Evolutionary conservation across 2,888 invertebrate species (phyloP).

Genomic region (Lepas anatifera): DNA sequence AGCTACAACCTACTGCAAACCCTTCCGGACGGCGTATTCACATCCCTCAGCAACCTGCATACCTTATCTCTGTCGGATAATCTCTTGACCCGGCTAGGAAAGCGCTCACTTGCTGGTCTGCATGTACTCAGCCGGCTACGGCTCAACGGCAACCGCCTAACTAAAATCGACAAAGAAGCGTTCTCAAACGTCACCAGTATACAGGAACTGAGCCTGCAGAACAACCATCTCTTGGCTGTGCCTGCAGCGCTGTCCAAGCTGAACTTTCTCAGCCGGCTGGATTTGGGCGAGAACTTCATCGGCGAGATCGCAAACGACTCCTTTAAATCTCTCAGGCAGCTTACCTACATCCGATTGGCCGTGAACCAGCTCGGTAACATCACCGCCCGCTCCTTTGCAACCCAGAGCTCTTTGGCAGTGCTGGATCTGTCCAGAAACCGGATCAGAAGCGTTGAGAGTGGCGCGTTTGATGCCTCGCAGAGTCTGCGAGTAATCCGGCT

Average conservation of each 20-base stretch:
- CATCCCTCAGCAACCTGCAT: slow-evolving; percentile 83
- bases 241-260: slow-evolving; percentile 72
- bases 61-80: slow-evolving; percentile 76
- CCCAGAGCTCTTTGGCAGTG: slow-evolving; percentile 64
- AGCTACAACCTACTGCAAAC: slow-evolving; percentile 71
- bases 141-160: slow-evolving; percentile 70
- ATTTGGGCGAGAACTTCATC: slow-evolving; percentile 83
- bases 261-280: slow-evolving; percentile 71
- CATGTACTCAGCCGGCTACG: slow-evolving; percentile 74
- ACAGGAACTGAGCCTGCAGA: slow-evolving; percentile 79
- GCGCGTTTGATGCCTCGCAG: slow-evolving; percentile 63
- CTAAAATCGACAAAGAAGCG: slow-evolving; percentile 72
- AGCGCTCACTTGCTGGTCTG: slow-evolving; percentile 73
- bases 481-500: slow-evolving; percentile 74
- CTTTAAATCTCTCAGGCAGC: slow-evolving; percentile 69
- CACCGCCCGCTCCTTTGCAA: slow-evolving; percentile 62
- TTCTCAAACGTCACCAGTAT: slow-evolving; percentile 81
- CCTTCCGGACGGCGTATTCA: slow-evolving; percentile 74
- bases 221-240: slow-evolving; percentile 65
- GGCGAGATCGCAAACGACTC: slow-evolving; percentile 64
- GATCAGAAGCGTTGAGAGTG: slow-evolving; percentile 51
- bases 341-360: slow-evolving; percentile 34
- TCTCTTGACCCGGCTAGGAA: slow-evolving; percentile 68
- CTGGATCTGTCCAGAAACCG: slow-evolving; percentile 76
- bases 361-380: slow-evolving; percentile 33